Base-by-base conservation (phyloP, 30 jellyfish, hydroid and myxozoan species). In the Mastigias papua region DNA sequence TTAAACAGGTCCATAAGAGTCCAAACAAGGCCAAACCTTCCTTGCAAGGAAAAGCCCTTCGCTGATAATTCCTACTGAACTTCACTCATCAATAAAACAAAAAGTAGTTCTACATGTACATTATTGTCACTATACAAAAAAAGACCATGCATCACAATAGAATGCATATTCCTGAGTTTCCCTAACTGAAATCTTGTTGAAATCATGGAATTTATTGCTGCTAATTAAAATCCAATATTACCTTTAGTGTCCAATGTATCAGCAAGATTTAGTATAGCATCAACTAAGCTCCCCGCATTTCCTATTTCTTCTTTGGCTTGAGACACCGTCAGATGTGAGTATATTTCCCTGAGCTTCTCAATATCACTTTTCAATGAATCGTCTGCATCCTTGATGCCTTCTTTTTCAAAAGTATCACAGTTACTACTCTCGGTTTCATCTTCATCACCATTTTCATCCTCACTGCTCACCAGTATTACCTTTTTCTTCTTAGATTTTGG, bases 401-500 rank as follows among this genome's bases (percentile, higher is more conserved):
- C 28, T 20, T 33, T 48, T 20, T 10, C 67, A 78, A 17, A 30
- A 10, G n/a, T 58, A 57, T 29, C 63, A 48, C 70, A 20, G 27
- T 68, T 68, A 32, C 19, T 31, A 29, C 27, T 35, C n/a, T 69
- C 64, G 9, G 26, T 13, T 11, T 35, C 32, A 30, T 22, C 35
- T 0, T 16, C 75, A 21, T 51, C 87, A 28, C 76, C 80, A 37
- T 84, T 96, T 27, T 71, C 88, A 54, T 73, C 76, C 76, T 86
- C 82, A 4, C 78, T 91, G n/a, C n/a, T n/a, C 22, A 77, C 19
- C 62, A 84, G 2, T 33, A 75, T 11, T 27, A 71, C 69, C 13
- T 91, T 73, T 69, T 79, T 91, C 17, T 92, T 86, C 62, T 90
- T 90, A 1, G 84, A 27, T 65, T 49, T 68, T 26, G 86, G 93